Percentiles rank a stretch among this genome's conserved stretches.
Evolutionary conservation across 1,140 invertebrate species (phyloP).

Genomic region (Rhynchophorus ferrugineus): DNA sequence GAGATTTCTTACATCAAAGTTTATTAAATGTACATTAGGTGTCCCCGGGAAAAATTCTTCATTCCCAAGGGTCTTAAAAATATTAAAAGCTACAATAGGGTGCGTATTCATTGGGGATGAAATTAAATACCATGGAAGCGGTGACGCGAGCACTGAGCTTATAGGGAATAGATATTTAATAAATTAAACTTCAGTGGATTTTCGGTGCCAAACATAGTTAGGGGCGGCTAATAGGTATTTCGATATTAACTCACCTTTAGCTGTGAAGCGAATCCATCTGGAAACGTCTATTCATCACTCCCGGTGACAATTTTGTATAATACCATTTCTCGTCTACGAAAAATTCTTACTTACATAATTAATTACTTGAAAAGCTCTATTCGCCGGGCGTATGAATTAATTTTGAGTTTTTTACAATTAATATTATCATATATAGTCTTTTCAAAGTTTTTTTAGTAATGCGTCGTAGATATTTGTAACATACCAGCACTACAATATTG

Average conservation of each 20-base stretch:
- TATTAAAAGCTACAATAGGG: not conserved
- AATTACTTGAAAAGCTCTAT: too few relatives aligned
- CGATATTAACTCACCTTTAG: not conserved
- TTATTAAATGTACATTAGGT: not conserved
- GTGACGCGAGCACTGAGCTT: not conserved
- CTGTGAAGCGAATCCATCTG: not conserved
- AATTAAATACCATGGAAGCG: not conserved
- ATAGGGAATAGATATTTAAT: not conserved
- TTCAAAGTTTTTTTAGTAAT: too few relatives aligned
- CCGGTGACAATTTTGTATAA: not conserved
- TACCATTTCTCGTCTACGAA: too few relatives aligned
- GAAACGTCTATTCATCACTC: not conserved
- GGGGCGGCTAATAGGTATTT: not conserved
- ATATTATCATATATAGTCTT: too few relatives aligned
- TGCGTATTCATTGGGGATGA: not conserved
- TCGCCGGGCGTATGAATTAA: too few relatives aligned
- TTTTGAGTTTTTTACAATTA: too few relatives aligned
- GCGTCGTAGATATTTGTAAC: too few relatives aligned
- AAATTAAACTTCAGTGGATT: not conserved
- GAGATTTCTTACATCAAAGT: not conserved
- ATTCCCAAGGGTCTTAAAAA: not conserved
- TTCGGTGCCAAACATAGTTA: not conserved
- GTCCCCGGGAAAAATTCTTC: not conserved
- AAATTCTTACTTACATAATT: too few relatives aligned
- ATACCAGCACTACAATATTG: too few relatives aligned